Base-by-base conservation (phyloP, 1,140 invertebrate genomes). In the Atopsyche davidsoni region DNA sequence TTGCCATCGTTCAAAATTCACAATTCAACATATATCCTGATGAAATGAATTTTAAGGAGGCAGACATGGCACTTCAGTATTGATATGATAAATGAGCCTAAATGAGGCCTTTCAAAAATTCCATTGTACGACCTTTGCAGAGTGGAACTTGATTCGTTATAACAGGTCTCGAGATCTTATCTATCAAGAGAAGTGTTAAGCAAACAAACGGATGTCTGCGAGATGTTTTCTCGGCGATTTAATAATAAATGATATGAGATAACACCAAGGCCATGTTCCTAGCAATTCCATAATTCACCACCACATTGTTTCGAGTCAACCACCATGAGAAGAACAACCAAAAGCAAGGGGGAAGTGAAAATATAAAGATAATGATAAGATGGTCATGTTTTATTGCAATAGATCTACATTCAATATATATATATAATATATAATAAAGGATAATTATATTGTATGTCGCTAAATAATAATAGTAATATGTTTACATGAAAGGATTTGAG, bases 361-460 rank as follows among this genome's bases (percentile, higher is more conserved):
- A 39, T 4, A 3, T 16, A 7, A 4, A 16, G 32, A 34, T 16
- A 11, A 17, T 16, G 36, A 39, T 2, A 39, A 39, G 11, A 19
- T 34, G 17, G 11, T 42, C 28, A 41, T 49, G 40, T 49, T 49
- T 49, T 49, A 49, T 49, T 49, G 39, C 24, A 28, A 49, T 42
- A 48, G 39, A 40, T 42, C 40, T 50, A 50, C 40, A 42, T 50
- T 42, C 28, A 35, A 17, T n/a, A 35, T 34, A 24, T 35, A 49
- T 42, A 22, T 17, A 41, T 49, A 41, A 7, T 21, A 19, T 40
- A 31, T 35, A 16, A 35, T 10, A 35, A 35, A 35, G 7, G 7
- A 9, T 16, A 10, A 10, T 35, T 35, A 10, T 35, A 35, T 6
- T 35, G 4, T 6, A 16, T 4, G 34, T 35, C 14, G 14, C 4